A percentile compares a stretch with the other conserved stretches of the same genome.
Conservation (phyloP, 2,113 vertebrate species). For the Pseudorhombus dupliciocellatus region DNA sequence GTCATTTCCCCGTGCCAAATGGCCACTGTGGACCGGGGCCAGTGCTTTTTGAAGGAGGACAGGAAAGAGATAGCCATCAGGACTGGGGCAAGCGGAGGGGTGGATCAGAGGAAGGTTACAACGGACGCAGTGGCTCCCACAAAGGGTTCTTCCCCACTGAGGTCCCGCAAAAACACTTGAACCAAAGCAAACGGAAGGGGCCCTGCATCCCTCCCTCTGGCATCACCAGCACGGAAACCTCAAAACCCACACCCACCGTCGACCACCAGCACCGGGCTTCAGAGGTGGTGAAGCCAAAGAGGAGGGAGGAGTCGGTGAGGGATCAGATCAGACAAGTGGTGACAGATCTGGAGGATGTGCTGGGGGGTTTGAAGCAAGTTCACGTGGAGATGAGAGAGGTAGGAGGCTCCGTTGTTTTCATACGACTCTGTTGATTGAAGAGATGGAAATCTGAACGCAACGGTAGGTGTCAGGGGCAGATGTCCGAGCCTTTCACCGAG, state of each 20-base stretch:
- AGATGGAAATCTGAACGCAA: constrained; percentile 23
- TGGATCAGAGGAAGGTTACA: constrained; percentile 63
- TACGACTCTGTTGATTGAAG: neutral
- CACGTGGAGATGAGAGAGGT: constrained; percentile 86
- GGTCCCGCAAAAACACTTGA: constrained; percentile 73
- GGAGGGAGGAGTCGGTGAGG: constrained; percentile 69
- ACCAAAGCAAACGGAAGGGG: constrained; percentile 48
- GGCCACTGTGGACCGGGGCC: constrained; percentile 61
- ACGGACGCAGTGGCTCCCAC: constrained; percentile 42
- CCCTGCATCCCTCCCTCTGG: constrained; percentile 1
- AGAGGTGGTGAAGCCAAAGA: constrained; percentile 51
- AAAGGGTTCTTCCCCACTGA: constrained; percentile 77
- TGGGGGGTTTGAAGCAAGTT: constrained; percentile 84
- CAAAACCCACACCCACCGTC: neutral
- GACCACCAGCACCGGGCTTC: constrained; percentile 17
- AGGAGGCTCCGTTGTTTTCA: constrained; percentile 54
- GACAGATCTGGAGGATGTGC: constrained; percentile 80
- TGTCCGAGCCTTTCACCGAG: constrained; percentile 23
- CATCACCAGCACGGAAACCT: constrained; percentile 26
- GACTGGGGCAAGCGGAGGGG: constrained; percentile 46
- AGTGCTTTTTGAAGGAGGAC: constrained; percentile 48
- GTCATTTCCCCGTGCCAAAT: constrained; percentile 46
- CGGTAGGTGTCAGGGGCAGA: constrained; percentile 25
- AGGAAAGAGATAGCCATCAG: constrained; percentile 59
- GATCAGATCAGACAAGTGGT: constrained; percentile 84